Evolutionary conservation across 2,797 vertebrate genomes (phyloP).

Genomic region (Siniperca undulata): DNA sequence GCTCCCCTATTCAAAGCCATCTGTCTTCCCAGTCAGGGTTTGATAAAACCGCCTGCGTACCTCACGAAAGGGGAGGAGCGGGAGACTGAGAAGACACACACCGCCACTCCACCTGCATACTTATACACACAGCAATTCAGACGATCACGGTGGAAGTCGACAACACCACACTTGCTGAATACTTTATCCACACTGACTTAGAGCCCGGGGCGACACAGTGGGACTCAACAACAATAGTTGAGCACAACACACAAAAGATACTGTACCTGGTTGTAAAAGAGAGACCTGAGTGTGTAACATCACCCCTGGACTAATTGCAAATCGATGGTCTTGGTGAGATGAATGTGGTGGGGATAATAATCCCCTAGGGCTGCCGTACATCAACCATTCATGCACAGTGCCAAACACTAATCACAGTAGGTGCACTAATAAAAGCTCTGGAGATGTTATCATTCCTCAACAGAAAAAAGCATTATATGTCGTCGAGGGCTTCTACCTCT

Average conservation of each 20-base stretch:
- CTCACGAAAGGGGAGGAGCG: slow-evolving; percentile 56
- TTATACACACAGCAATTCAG: slow-evolving; percentile 64
- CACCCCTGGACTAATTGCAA: slow-evolving; percentile 78
- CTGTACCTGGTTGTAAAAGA: slow-evolving; percentile 64
- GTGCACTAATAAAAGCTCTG: slow-evolving; percentile 50
- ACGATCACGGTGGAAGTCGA: slow-evolving; percentile 59
- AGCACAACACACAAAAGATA: slow-evolving; percentile 47
- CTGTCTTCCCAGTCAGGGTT: slow-evolving; percentile 84
- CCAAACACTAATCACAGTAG: slow-evolving; percentile 65
- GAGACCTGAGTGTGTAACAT: slow-evolving; percentile 60
- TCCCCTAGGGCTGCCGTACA: slow-evolving; percentile 51
- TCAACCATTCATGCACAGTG: slow-evolving; percentile 65
- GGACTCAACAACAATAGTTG: slow-evolving; percentile 66
- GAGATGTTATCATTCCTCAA: slow-evolving; percentile 62
- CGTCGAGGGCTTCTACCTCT: slow-evolving; percentile 28
- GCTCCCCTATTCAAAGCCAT: slow-evolving; percentile 82
- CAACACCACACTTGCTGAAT: slow-evolving; percentile 60
- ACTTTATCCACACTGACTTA: slow-evolving; percentile 67
- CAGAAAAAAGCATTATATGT: slow-evolving; percentile 26
- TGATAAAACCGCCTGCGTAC: slow-evolving; percentile 81
- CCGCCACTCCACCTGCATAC: slow-evolving; percentile 70
- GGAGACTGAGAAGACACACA: slow-evolving; percentile 51
- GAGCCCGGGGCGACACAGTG: slow-evolving; percentile 58
- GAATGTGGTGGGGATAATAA: slow-evolving; percentile 70
- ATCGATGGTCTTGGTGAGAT: slow-evolving; percentile 74